A percentile compares a stretch with the other conserved stretches of the same genome.
Conservation (phyloP, 1,140 invertebrate genomes). For the Tigriopus japonicus region DNA sequence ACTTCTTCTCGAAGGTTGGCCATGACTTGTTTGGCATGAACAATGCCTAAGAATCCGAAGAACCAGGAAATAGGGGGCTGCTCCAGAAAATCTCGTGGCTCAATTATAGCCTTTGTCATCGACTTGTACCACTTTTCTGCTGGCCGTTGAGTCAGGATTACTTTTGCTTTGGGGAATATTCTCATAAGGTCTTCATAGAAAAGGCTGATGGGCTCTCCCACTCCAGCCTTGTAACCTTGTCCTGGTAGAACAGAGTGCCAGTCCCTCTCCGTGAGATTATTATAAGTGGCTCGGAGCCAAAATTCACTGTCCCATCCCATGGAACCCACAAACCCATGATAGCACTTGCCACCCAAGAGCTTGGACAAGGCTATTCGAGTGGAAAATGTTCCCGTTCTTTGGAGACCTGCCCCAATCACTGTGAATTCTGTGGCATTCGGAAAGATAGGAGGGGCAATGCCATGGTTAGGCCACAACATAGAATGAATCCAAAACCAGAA, state of each 20-base stretch:
- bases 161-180: neutral
- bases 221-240: neutral
- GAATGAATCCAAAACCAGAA: neutral
- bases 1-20: neutral
- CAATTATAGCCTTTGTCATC: neutral
- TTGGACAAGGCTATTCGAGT: neutral
- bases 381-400: neutral
- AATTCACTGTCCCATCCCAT: neutral
- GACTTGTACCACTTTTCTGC: neutral
- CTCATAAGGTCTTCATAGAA: neutral
- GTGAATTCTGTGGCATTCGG: neutral
- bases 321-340: neutral
- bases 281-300: neutral
- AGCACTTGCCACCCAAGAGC: neutral
- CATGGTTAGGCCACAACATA: neutral
- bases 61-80: neutral
- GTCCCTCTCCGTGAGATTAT: neutral
- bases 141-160: neutral
- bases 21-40: neutral
- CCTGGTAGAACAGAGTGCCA: neutral
- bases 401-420: neutral
- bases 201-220: neutral
- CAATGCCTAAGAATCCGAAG: neutral
- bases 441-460: too few species aligned
- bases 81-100: neutral